Evolutionary conservation across 2,888 invertebrate genomes (phyloP), one percentile per base, ranked within the genome.

Genomic region (Drosophila multiciliata): DNA sequence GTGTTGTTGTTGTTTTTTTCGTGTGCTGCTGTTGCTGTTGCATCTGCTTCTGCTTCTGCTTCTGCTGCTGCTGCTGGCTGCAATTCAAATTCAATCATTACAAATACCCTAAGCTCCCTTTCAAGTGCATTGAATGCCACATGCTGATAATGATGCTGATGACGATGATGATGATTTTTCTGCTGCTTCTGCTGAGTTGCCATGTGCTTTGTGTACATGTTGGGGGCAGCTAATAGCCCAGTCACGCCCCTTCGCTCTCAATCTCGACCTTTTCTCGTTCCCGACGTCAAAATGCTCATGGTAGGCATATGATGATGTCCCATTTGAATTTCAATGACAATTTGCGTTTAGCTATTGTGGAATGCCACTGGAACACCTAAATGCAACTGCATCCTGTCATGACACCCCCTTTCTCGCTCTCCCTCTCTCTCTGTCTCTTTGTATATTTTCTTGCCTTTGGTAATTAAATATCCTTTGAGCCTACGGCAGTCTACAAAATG

Each of bases 81-180:
- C 89, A 84, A 85, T 89, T 85, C 73, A 83, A 87, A 84, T 89
- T 83, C 87, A 84, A 84, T 84, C 87, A 84, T 87, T 81, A 68
- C 89, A 73, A 84, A 84, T 76, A 68, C 84, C 87, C 79, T 67
- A 66, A 89, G 84, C 89, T 79, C 48, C 64, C 38, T 61, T 73
- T 82, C 54, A 75, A 83, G 82, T 68, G 77, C 82, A 79, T 55
- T 60, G 68, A 33, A 29, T 63, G 32, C 67, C 42, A 59, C 58
- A 64, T 40, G 20, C 55, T 20, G 15, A 53, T 61, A 32, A 54
- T 54, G 62, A 23, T 68, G 68, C 7, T 26, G 35, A 29, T 35
- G 73, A 42, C 45, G 45, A 61, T 61, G 38, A 38, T 23, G 70
- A 54, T 58, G 66, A 49, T 60, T 52, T 48, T 72, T 60, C 33